Evolutionary conservation across 1,140 invertebrate genomes (phyloP), one percentile per base, ranked within the genome.

Genomic region (Cepaea nemoralis): DNA sequence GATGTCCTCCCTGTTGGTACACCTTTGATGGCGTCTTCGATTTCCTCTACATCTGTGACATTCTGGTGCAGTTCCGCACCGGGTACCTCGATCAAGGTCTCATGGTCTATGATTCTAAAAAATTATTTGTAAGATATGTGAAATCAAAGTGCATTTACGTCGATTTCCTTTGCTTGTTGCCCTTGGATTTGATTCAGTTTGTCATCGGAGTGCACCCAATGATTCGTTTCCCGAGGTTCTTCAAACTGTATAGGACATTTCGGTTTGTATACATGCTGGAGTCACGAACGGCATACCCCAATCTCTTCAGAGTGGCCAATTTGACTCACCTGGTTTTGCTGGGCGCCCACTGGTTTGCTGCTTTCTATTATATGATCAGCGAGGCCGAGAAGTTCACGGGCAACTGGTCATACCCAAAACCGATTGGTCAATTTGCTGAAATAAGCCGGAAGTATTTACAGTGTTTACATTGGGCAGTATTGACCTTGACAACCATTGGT

Each of bases 211-310:
- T 89, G 45, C 88, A 91, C 70, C 90, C 91, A 12, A 87, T 92
- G 77, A n/a, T 91, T 12, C 82, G 92, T 40, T 94, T 93, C 78
- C 92, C 92, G 35, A 84, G 93, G 42, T 93, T 93, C 86, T 81
- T 93, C 12, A 93, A 97, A 94, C 94, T 97, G 69, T 98, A 98
- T 91, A 93, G 97, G 82, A 95, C 96, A 76, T 95, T 97, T 87
- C 94, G 95, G 91, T 98, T 97, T 91, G 97, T 98, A 91, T 98
- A 98, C 91, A 97, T 98, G 93, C 96, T 98, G 81, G 97, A 98
- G 91, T 98, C 96, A 31, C 92, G 97, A 82, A 98, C 97, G 0
- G 95, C 98, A 45, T 98, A 97, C 92, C 97, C 97, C 5, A 99
- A 99, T 92, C 93, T 98, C 87, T 97, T 97, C 95, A 93, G 97